Percentiles rank a stretch among this genome's conserved stretches.
These are phyloP conservation scores for Taeniopygia guttata DNA, from an alignment of 2,797 vertebrate species.

Conservation along the genomic window DNA sequence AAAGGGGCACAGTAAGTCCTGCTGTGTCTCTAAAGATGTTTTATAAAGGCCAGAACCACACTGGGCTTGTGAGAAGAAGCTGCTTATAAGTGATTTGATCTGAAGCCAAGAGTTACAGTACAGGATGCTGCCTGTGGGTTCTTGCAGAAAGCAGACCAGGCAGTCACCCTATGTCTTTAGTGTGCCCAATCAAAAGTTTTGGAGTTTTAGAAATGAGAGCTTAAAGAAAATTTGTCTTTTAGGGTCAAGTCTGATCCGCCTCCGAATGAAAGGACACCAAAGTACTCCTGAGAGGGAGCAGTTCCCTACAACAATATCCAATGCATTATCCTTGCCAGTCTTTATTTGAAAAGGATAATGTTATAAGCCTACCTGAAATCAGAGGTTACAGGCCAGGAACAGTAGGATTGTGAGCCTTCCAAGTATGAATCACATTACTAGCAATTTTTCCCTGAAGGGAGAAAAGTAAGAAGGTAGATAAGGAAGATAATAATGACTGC, in stretches of 20 bases:
- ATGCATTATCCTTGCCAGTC: background rate
- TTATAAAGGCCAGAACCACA: background rate
- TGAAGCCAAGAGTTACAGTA: background rate
- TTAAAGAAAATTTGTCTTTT: background rate
- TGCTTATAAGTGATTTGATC: background rate
- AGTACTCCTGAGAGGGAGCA: background rate
- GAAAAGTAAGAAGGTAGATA: background rate
- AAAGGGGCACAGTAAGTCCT: background rate
- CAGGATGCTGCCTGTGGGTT: background rate
- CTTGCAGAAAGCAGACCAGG: background rate
- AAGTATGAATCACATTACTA: background rate
- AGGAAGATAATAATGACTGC: background rate
- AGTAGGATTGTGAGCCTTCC: background rate
- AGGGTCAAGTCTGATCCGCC: background rate
- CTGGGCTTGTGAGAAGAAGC: background rate
- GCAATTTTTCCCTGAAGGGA: background rate
- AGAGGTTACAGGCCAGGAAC: background rate
- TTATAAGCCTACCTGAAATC: background rate
- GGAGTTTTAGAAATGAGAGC: background rate
- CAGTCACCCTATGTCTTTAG: background rate
- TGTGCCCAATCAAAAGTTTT: background rate
- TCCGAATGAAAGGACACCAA: background rate
- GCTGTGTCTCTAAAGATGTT: background rate
- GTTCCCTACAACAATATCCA: background rate
- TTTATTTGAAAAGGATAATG: background rate